These are phyloP conservation scores for Dufourea novaeangliae DNA, from an alignment of 1,140 invertebrate genomes.

Conservation along the genomic window DNA sequence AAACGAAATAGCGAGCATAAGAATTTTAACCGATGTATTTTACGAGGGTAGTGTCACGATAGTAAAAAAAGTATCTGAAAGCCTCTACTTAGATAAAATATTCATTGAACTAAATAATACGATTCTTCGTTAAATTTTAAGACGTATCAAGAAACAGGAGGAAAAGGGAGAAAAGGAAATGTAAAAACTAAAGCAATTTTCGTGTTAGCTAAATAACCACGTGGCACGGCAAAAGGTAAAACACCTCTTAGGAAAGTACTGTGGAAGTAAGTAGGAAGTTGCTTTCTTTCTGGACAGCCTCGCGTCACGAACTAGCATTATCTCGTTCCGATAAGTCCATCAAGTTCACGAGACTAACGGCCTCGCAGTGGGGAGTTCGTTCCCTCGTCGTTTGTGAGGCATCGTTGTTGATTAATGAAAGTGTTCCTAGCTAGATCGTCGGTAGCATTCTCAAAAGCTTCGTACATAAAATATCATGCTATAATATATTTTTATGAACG, in stretches of 20 bases:
- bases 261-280: conserved; percentile 33
- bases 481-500: too few species aligned
- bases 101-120: too few species aligned
- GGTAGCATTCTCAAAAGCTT: not conserved
- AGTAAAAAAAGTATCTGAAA: too few species aligned
- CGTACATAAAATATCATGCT: too few species aligned
- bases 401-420: conserved; percentile 52
- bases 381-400: conserved; percentile 3
- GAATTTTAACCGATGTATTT: too few species aligned
- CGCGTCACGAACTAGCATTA: conserved; percentile 59
- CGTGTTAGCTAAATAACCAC: conserved; percentile 26
- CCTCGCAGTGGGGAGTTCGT: not conserved
- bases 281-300: conserved; percentile 44
- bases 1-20: too few species aligned
- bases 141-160: not conserved
- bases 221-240: conserved; percentile 10
- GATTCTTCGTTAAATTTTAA: not conserved
- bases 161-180: too few species aligned
- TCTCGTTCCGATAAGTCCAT: conserved; percentile 61
- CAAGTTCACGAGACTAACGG: conserved; percentile 34
- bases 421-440: not conserved
- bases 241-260: conserved; percentile 51
- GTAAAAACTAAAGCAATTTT: conserved; percentile 25
- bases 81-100: too few species aligned
- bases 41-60: too few species aligned